phyloP scores from a whole-genome alignment of 1,140 invertebrate species.

The Nautilus pompilius region DNA sequence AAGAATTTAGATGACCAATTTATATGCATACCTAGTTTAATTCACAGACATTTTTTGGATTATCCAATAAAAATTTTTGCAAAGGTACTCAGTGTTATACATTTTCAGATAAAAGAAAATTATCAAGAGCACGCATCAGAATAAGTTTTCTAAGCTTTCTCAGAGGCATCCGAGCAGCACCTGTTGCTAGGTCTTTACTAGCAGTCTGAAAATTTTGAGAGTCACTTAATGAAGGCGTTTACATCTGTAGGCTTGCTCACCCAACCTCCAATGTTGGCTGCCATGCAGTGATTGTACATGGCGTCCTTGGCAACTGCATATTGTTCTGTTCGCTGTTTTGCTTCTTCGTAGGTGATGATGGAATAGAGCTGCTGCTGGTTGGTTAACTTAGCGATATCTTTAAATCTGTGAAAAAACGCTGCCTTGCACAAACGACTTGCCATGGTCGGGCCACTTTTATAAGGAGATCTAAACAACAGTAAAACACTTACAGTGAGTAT shows the following conservation, averaged over 20 bases:
- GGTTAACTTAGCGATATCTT: conserved; percentile 17
- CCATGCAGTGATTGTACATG: conserved; percentile 24
- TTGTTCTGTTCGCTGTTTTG: conserved; percentile 16
- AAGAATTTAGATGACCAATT: too few relatives aligned
- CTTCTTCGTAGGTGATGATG: conserved; percentile 10
- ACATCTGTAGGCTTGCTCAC: conserved; percentile 23
- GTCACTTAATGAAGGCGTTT: conserved; percentile 19
- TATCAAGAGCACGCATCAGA: too few relatives aligned
- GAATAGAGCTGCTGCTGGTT: conserved; percentile 10
- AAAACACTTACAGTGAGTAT: too few relatives aligned
- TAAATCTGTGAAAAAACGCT: conserved; percentile 26
- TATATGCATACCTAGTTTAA: too few relatives aligned
- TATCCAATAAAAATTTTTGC: too few relatives aligned
- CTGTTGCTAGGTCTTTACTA: too few relatives aligned
- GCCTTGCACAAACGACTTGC: conserved; percentile 35
- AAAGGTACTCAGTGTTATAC: too few relatives aligned
- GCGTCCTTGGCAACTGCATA: conserved; percentile 29
- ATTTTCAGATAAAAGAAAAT: too few relatives aligned
- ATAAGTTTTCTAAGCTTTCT: too few relatives aligned
- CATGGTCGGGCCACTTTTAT: conserved; percentile 15
- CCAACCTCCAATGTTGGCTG: conserved; percentile 31
- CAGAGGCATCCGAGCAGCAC: too few relatives aligned
- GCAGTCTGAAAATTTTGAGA: too few relatives aligned
- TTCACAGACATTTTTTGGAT: too few relatives aligned
- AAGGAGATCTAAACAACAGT: conserved; percentile 39